Percentiles rank a stretch among this genome's conserved stretches.
phyloP scores from a whole-genome alignment of 2,113 vertebrate genomes.

The Elephas maximus region DNA sequence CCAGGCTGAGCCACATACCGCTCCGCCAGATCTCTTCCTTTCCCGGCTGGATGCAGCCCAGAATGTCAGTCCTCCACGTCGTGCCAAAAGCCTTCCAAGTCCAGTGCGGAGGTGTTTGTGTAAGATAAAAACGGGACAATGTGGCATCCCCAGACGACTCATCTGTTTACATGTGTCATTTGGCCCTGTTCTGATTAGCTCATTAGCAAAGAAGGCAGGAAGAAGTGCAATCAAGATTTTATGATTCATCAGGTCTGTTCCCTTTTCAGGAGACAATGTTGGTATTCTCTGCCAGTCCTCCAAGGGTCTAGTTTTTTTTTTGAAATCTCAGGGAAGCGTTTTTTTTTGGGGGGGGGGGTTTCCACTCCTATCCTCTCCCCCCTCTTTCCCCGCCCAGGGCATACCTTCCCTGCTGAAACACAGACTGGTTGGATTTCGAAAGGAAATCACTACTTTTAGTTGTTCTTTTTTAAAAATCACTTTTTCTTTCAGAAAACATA shows the following conservation, averaged over 20 bases:
- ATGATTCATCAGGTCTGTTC: conserved; percentile 89
- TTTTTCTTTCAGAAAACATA: conserved; percentile 56
- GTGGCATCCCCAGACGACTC: conserved; percentile 84
- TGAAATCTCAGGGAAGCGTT: conserved; percentile 81
- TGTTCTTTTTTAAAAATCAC: conserved; percentile 36
- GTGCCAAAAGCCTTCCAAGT: conserved; percentile 87
- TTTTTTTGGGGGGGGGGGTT: conserved; percentile 61
- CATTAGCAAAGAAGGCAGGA: conserved; percentile 87
- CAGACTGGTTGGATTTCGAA: conserved; percentile 71
- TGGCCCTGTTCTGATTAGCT: conserved; percentile 84
- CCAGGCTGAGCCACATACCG: conserved; percentile 66
- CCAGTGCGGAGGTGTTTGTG: conserved; percentile 88
- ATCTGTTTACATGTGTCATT: conserved; percentile 87
- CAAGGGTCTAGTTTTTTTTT: conserved; percentile 72
- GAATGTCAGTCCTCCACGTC: conserved; percentile 82
- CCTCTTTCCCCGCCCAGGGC: conserved; percentile 59
- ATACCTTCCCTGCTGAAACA: conserved; percentile 70
- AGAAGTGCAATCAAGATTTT: conserved; percentile 87
- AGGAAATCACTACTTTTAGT: conserved; percentile 76
- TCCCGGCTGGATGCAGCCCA: conserved; percentile 85
- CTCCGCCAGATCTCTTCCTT: conserved; percentile 85
- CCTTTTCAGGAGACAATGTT: conserved; percentile 87
- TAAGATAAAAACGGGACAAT: conserved; percentile 88
- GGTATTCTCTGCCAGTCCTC: conserved; percentile 85
- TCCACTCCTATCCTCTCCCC: neutral